A percentile compares a stretch with the other conserved stretches of the same genome.
These are phyloP conservation scores for Trichonephila clavipes DNA, from an alignment of 1,140 invertebrate genomes.

Conservation along the genomic window DNA sequence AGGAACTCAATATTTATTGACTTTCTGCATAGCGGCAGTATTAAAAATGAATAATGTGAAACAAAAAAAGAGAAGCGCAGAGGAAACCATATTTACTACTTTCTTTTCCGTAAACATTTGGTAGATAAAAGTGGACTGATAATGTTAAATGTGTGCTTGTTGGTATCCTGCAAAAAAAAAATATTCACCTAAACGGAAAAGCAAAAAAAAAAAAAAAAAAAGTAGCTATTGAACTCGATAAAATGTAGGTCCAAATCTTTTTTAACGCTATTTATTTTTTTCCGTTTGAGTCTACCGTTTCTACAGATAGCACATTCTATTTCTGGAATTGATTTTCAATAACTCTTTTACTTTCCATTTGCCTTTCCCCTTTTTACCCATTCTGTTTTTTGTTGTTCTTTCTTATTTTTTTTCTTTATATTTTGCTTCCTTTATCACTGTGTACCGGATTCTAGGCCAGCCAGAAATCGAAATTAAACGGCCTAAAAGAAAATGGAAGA, in stretches of 20 bases:
- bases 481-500: background rate
- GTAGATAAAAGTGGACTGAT: conserved; percentile 61
- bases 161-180: background rate
- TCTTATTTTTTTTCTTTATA: background rate
- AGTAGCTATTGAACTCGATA: conserved; percentile 70
- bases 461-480: conserved; percentile 63
- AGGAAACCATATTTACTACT: conserved; percentile 55
- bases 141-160: conserved; percentile 57
- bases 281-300: conserved; percentile 54
- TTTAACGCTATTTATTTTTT: conserved; percentile 71
- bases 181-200: background rate
- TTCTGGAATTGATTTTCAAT: conserved; percentile 72
- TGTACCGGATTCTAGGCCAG: background rate
- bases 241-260: conserved; percentile 72
- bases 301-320: conserved; percentile 70
- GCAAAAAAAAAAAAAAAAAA: conserved; percentile 10
- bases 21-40: background rate
- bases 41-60: conserved; percentile 63
- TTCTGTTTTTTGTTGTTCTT: conserved; percentile 16
- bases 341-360: conserved; percentile 73
- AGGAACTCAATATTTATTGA: conserved; percentile 55
- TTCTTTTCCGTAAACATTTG: conserved; percentile 42
- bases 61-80: background rate
- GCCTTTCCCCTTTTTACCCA: conserved; percentile 40
- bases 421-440: background rate